phyloP scores from a whole-genome alignment of 1,140 invertebrate species.

The Lineus longissimus region DNA sequence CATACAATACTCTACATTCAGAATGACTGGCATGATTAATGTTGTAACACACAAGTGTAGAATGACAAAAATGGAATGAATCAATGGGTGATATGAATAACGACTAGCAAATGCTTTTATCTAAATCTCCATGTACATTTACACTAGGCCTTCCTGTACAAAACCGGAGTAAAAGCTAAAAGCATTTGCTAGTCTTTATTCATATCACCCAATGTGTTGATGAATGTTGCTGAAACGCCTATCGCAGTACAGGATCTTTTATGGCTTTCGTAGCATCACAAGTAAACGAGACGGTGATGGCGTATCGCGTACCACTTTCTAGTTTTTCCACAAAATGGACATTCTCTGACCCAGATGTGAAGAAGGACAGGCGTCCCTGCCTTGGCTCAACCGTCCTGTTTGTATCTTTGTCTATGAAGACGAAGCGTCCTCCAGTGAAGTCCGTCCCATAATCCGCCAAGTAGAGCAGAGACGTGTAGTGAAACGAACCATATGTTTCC shows the following conservation, averaged over 20 bases:
- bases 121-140: too few relatives aligned
- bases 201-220: too few relatives aligned
- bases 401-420: conserved; percentile 69
- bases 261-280: conserved; percentile 61
- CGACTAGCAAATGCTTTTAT: too few relatives aligned
- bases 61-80: too few relatives aligned
- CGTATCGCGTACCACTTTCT: conserved; percentile 68
- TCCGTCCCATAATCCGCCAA: conserved; percentile 70
- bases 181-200: too few relatives aligned
- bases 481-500: conserved; percentile 79
- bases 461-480: conserved; percentile 80
- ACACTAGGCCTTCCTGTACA: too few relatives aligned
- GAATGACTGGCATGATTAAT: too few relatives aligned
- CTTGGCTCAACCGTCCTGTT: conserved; percentile 73
- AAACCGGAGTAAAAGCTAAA: too few relatives aligned
- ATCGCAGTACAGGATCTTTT: conserved; percentile 20
- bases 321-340: conserved; percentile 78
- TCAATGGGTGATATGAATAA: too few relatives aligned
- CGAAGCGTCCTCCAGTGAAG: conserved; percentile 76
- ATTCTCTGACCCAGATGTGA: conserved; percentile 84
- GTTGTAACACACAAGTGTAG: too few relatives aligned
- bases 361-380: conserved; percentile 74
- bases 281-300: conserved; percentile 80
- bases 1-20: too few relatives aligned
- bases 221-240: too few relatives aligned